These are phyloP conservation scores for Pilophorus perplexus DNA, from an alignment of 2,888 invertebrate genomes.

Conservation along the genomic window DNA sequence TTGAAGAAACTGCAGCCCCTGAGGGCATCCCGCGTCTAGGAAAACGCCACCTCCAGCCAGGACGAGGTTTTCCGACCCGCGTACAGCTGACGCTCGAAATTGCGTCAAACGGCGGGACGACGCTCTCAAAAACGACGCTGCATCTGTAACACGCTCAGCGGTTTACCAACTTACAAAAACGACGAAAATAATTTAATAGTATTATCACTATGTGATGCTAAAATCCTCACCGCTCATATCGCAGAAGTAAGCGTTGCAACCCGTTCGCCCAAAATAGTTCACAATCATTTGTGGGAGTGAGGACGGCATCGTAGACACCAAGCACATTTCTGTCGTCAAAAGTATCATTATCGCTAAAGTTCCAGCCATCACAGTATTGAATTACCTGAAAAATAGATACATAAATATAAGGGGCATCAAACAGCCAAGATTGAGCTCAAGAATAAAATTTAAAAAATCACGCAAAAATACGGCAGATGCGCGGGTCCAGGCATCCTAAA, in stretches of 20 bases:
- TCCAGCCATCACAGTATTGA: too few relatives aligned
- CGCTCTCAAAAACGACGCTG: neutral
- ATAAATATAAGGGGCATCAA: too few relatives aligned
- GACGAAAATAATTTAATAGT: too few relatives aligned
- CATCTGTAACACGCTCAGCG: neutral
- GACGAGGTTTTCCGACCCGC: too few relatives aligned
- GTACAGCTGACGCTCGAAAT: neutral
- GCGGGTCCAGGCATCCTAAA: too few relatives aligned
- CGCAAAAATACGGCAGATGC: too few relatives aligned
- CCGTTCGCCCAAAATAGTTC: constrained; percentile 7
- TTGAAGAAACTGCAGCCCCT: constrained; percentile 6
- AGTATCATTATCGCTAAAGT: too few relatives aligned
- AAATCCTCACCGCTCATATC: neutral
- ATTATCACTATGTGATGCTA: neutral
- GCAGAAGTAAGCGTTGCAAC: constrained; percentile 15
- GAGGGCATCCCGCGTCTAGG: constrained; percentile 4
- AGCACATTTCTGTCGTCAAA: too few relatives aligned
- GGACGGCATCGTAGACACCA: too few relatives aligned
- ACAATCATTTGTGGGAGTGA: neutral
- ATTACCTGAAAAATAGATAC: too few relatives aligned
- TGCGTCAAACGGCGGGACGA: neutral
- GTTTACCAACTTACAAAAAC: neutral
- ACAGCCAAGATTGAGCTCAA: too few relatives aligned
- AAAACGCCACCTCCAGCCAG: constrained; percentile 13
- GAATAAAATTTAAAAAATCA: too few relatives aligned